Conservation (phyloP, 2,113 vertebrate species). For the Aviceda subcristata region DNA sequence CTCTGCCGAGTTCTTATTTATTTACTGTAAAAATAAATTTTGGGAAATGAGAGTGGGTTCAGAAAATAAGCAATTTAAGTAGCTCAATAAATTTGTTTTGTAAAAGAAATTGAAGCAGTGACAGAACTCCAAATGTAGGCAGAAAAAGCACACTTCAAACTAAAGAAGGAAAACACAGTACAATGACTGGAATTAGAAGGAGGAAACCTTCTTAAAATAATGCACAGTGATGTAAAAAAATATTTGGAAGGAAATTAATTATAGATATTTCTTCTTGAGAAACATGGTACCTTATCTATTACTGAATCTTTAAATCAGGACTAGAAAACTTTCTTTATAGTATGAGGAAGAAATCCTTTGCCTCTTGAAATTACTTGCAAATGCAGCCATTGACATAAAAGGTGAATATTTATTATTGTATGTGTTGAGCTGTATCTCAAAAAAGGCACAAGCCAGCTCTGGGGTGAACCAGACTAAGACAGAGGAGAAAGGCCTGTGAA, state of each 20-base stretch:
- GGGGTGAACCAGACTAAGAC: background rate
- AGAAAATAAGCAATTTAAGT: background rate
- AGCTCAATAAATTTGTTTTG: background rate
- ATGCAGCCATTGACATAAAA: background rate
- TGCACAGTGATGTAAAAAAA: background rate
- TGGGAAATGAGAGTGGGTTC: background rate
- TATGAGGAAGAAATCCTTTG: background rate
- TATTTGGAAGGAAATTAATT: background rate
- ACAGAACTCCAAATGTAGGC: background rate
- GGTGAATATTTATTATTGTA: background rate
- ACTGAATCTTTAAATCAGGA: background rate
- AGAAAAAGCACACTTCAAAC: background rate
- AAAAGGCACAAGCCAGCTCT: background rate
- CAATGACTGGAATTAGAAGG: background rate
- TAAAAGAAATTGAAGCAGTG: background rate
- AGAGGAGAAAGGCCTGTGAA: background rate
- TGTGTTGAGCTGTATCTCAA: background rate
- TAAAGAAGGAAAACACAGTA: background rate
- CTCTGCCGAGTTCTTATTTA: background rate
- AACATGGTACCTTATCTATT: background rate
- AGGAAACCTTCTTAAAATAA: background rate
- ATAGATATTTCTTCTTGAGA: background rate
- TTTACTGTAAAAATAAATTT: conserved; percentile 1
- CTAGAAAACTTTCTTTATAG: background rate
- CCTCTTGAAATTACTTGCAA: background rate